A percentile compares a stretch with the other conserved stretches of the same genome.
These are phyloP conservation scores for Drosophila colorata DNA, from an alignment of 2,888 invertebrate genomes.

Conservation along the genomic window DNA sequence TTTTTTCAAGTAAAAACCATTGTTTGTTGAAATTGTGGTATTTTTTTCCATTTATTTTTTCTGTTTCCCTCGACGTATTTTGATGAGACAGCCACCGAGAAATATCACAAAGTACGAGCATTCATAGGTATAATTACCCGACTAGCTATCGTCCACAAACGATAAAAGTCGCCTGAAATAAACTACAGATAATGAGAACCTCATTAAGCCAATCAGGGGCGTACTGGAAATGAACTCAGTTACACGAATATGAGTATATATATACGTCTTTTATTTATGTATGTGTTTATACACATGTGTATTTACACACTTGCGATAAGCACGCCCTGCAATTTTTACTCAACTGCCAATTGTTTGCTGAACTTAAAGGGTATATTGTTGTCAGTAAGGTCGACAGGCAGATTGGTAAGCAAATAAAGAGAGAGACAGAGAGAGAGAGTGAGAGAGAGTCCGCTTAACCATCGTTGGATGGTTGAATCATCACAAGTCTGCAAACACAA, in stretches of 20 bases:
- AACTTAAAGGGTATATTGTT: neutral
- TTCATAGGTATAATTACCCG: neutral
- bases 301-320: slow-evolving; percentile 11
- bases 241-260: neutral
- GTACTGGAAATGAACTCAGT: slow-evolving; percentile 13
- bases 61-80: too few species aligned
- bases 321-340: slow-evolving; percentile 9
- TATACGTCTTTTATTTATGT: neutral
- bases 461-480: too few species aligned
- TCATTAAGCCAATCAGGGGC: slow-evolving; percentile 31
- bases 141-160: neutral
- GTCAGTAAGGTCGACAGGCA: neutral
- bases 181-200: neutral
- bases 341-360: neutral
- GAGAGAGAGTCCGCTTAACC: neutral
- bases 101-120: too few species aligned
- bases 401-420: too few species aligned
- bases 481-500: too few species aligned
- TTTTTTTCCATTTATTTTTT: neutral
- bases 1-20: slow-evolving; percentile 33
- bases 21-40: slow-evolving; percentile 50
- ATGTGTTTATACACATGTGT: neutral
- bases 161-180: neutral
- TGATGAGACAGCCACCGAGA: neutral
- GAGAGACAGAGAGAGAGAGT: neutral